Evolutionary conservation across 2,888 invertebrate genomes (phyloP), one percentile per base, ranked within the genome.

Genomic region (Dugesia japonica): DNA sequence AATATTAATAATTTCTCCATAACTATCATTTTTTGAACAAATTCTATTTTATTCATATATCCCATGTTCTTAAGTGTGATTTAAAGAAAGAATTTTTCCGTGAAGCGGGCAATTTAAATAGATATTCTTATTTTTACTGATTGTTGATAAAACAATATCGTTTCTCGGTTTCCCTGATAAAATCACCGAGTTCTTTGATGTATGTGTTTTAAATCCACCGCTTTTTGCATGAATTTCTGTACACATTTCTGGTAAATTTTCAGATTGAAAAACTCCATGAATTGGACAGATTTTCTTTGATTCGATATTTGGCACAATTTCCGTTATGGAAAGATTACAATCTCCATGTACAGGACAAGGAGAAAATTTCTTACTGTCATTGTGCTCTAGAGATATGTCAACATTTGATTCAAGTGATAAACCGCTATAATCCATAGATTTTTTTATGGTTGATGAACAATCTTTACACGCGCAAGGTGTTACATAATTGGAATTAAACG

Each of bases 121-220:
- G 56, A 56, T 56, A 56, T 56, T 56, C 23, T 56, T 56, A 56
- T 56, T 56, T 56, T 56, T 56, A 56, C 56, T 56, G 56, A 56
- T 56, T n/a, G 56, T n/a, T 56, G 56, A 56, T 56, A 56, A 56
- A 56, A 56, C 20, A 56, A 56, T 56, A 56, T 56, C 56, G 56
- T 56, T 56, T 56, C 56, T n/a, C n/a, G 56, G 56, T 56, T 56
- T 56, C 4, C 56, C 23, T 4, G 56, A 56, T 56, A 56, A 56
- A 56, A 56, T 56, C 56, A 56, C 56, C 56, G 20, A 20, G 4
- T n/a, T n/a, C 23, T 56, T 56, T 56, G 56, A 56, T 9, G 4
- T 56, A 4, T 4, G 56, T 4, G n/a, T 56, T 56, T 56, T 56
- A 1, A 56, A n/a, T 4, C 20, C 23, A 4, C 56, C 56, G 9